Percentiles rank a stretch among this genome's conserved stretches.
Conservation (phyloP, 2,113 vertebrate species). For the Tachuris rubrigastra region DNA sequence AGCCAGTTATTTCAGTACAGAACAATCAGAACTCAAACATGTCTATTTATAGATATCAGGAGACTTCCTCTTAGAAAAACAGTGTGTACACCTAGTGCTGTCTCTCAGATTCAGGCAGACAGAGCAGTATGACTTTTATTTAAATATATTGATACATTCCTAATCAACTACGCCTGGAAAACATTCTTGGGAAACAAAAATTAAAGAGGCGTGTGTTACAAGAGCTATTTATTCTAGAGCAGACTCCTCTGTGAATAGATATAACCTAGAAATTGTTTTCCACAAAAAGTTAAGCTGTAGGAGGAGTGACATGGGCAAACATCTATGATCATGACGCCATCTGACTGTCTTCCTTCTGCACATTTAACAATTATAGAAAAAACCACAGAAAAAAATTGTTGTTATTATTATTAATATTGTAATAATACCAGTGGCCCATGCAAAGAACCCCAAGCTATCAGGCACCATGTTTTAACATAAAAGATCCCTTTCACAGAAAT, state of each 20-base stretch:
- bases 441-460: not conserved
- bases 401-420: not conserved
- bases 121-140: not conserved
- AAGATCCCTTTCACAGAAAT: not conserved
- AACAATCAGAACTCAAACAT: slow-evolving; percentile 58
- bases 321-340: not conserved
- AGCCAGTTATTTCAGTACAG: slow-evolving; percentile 49
- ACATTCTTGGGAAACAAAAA: not conserved
- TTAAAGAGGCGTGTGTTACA: not conserved
- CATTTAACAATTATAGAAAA: not conserved
- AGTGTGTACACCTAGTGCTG: not conserved
- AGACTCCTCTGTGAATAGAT: not conserved
- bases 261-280: not conserved
- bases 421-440: not conserved
- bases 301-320: too few species aligned
- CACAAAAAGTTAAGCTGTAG: too few species aligned
- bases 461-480: not conserved
- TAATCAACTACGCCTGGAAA: not conserved
- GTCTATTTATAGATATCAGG: slow-evolving; percentile 39
- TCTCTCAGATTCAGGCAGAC: not conserved
- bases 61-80: slow-evolving; percentile 39
- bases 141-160: not conserved
- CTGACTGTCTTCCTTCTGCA: not conserved
- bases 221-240: not conserved
- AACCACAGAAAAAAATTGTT: not conserved